phyloP scores from a whole-genome alignment of 2,797 vertebrate genomes.

The Cheirogaleus major region DNA sequence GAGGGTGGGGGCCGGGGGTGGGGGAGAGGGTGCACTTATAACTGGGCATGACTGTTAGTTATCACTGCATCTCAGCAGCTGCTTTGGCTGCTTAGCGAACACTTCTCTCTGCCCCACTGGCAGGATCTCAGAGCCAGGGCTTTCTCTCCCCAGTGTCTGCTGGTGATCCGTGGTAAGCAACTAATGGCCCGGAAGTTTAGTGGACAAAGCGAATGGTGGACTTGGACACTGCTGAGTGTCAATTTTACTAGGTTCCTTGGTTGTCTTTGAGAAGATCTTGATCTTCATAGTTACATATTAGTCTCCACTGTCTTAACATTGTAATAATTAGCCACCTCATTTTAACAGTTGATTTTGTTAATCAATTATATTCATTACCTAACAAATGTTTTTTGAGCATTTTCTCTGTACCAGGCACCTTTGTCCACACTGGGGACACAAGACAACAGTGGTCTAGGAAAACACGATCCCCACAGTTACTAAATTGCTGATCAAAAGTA shows the following conservation, averaged over 20 bases:
- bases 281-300: not conserved
- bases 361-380: not conserved
- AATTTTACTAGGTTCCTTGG: not conserved
- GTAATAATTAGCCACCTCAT: not conserved
- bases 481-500: not conserved
- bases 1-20: not conserved
- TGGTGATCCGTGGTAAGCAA: not conserved
- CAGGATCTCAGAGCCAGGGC: not conserved
- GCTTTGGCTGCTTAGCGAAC: not conserved
- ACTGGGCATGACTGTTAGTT: not conserved
- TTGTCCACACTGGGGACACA: not conserved
- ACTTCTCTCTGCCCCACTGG: not conserved
- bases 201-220: not conserved
- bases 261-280: not conserved
- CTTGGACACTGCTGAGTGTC: not conserved
- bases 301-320: not conserved
- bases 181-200: not conserved
- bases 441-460: not conserved
- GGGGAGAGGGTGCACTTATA: not conserved
- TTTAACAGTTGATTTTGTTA: not conserved
- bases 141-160: not conserved
- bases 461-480: not conserved
- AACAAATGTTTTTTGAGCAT: not conserved
- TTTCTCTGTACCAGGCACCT: not conserved
- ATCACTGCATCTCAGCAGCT: not conserved